Evolutionary conservation across 2,113 vertebrate genomes (phyloP).

Genomic region (Nasalis larvatus): DNA sequence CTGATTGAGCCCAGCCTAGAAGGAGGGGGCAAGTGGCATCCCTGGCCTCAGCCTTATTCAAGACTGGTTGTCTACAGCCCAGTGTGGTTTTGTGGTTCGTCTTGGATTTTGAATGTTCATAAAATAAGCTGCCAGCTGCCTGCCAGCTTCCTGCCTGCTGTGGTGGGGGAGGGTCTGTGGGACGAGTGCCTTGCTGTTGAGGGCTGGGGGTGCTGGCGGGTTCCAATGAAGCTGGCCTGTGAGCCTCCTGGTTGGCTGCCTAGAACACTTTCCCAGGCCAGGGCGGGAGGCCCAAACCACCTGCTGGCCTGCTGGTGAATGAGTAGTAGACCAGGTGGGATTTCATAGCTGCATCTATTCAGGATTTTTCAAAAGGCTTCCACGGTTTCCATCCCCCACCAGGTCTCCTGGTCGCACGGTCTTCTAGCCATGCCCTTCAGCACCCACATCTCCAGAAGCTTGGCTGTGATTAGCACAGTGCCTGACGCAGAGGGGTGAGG

Average conservation of each 20-base stretch:
- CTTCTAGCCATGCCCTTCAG: neutral
- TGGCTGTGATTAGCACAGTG: neutral
- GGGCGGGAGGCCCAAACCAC: neutral
- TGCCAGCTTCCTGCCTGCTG: constrained; percentile 47
- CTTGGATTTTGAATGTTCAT: constrained; percentile 63
- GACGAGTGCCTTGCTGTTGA: neutral
- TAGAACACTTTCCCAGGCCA: neutral
- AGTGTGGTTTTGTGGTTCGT: constrained; percentile 63
- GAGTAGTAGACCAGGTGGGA: neutral
- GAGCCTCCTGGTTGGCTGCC: neutral
- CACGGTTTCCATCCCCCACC: neutral
- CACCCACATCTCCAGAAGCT: neutral
- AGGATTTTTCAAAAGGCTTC: neutral
- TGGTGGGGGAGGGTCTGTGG: neutral
- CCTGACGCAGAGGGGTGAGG: too few relatives aligned
- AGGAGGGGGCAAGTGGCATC: neutral
- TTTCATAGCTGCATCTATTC: neutral
- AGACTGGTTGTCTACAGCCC: neutral
- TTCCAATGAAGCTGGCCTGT: neutral
- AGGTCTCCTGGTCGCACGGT: neutral
- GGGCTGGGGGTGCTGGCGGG: neutral
- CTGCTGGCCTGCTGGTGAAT: neutral
- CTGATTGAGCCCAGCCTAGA: neutral
- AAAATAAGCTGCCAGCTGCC: constrained; percentile 58
- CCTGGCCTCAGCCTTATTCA: neutral